Percentiles rank a stretch among this genome's conserved stretches.
Conservation (phyloP, 2,888 invertebrate genomes). For the Eupithecia subfuscata region DNA sequence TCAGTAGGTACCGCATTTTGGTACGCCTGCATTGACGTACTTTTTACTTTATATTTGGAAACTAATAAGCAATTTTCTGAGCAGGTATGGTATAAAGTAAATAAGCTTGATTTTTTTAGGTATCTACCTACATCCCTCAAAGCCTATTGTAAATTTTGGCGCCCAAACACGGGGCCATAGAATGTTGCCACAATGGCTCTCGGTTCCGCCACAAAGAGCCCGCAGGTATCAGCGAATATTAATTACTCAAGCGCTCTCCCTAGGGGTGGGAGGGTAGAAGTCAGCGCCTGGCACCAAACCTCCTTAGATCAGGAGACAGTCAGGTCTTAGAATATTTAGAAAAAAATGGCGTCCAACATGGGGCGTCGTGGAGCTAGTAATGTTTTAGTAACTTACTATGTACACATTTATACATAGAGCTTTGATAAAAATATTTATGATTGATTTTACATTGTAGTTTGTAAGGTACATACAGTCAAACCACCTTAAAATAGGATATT, state of each 20-base stretch:
- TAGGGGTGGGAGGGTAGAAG: constrained; percentile 39
- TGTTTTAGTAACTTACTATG: too few relatives aligned
- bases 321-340: neutral
- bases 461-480: too few relatives aligned
- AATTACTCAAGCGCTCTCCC: constrained; percentile 58
- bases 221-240: constrained; percentile 59
- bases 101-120: neutral
- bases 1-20: too few relatives aligned
- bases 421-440: too few relatives aligned
- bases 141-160: constrained; percentile 13
- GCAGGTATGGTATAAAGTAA: too few relatives aligned
- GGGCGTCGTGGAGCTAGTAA: neutral
- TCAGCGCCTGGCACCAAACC: constrained; percentile 45
- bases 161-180: constrained; percentile 8
- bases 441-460: too few relatives aligned
- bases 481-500: too few relatives aligned
- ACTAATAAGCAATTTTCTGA: too few relatives aligned
- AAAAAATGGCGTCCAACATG: neutral
- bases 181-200: constrained; percentile 12
- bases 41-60: too few relatives aligned
- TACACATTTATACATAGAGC: too few relatives aligned
- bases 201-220: constrained; percentile 30
- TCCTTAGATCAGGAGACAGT: constrained; percentile 31
- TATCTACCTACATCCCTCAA: neutral
- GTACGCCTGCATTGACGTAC: too few relatives aligned